Conservation (phyloP, 2,113 vertebrate genomes). For the Neofelis nebulosa region DNA sequence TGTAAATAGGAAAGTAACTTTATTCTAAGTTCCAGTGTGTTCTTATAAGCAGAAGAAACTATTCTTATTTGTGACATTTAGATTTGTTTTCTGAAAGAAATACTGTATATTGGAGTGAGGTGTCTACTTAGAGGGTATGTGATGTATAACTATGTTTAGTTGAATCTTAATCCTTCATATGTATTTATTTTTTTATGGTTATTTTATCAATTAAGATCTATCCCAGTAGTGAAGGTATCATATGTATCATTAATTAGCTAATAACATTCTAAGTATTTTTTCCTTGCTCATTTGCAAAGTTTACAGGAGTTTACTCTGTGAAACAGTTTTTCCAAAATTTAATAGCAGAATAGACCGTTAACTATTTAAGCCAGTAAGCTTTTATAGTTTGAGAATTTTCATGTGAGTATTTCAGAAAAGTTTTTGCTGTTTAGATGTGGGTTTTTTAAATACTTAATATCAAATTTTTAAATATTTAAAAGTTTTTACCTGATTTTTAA, state of each 20-base stretch:
- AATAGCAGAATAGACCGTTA: neutral
- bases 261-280: slow-evolving; percentile 20
- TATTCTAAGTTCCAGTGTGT: neutral
- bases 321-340: neutral
- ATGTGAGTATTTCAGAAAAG: neutral
- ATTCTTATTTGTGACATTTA: slow-evolving; percentile 34
- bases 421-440: neutral
- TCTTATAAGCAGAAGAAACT: neutral
- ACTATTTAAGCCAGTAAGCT: neutral
- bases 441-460: slow-evolving; percentile 22
- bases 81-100: slow-evolving; percentile 47
- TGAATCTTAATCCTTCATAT: neutral
- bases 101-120: neutral
- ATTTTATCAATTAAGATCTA: neutral
- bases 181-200: neutral
- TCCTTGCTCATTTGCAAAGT: slow-evolving; percentile 27
- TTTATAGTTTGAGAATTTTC: slow-evolving; percentile 14
- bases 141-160: neutral
- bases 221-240: neutral
- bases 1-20: neutral
- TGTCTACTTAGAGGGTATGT: neutral
- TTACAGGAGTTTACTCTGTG: neutral
- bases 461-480: neutral
- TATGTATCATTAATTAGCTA: neutral
- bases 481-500: neutral